Evolutionary conservation across 2,888 invertebrate species (phyloP).

Genomic region (Pelosia muscerda): DNA sequence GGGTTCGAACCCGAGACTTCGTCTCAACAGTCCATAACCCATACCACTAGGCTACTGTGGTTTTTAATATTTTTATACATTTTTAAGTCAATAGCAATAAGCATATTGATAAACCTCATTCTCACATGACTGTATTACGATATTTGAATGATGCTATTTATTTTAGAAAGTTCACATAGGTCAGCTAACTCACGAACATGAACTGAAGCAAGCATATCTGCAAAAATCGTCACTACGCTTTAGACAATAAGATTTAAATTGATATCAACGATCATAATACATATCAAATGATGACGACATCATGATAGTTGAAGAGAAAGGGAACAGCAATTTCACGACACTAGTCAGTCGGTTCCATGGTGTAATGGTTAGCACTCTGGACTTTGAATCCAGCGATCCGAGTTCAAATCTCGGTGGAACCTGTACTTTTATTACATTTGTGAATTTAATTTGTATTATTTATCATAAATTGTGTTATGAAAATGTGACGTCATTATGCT

Average conservation of each 20-base stretch:
- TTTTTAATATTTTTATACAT: too few species aligned
- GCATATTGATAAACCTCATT: not conserved
- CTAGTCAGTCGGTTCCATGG: constrained; percentile 87
- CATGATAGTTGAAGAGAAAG: constrained; percentile 22
- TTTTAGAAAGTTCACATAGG: constrained; percentile 20
- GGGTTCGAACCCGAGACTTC: too few species aligned
- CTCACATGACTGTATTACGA: not conserved
- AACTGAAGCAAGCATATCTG: constrained; percentile 9
- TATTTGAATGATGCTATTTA: not conserved
- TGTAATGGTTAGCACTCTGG: constrained; percentile 94
- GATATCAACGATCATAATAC: constrained; percentile 15
- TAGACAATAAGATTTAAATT: constrained; percentile 27
- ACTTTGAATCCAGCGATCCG: constrained; percentile 95
- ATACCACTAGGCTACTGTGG: too few species aligned
- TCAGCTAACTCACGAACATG: constrained; percentile 17
- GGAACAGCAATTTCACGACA: constrained; percentile 46
- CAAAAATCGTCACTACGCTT: constrained; percentile 19
- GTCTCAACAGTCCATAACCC: too few species aligned
- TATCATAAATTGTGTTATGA: not conserved
- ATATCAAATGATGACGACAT: constrained; percentile 36
- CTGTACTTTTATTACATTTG: constrained; percentile 56
- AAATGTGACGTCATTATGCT: not conserved
- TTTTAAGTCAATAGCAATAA: too few species aligned
- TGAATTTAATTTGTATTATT: not conserved
- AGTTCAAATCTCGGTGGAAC: constrained; percentile 94